Base-by-base conservation (phyloP, 2,797 vertebrate species). In the Danio albolineatus region DNA sequence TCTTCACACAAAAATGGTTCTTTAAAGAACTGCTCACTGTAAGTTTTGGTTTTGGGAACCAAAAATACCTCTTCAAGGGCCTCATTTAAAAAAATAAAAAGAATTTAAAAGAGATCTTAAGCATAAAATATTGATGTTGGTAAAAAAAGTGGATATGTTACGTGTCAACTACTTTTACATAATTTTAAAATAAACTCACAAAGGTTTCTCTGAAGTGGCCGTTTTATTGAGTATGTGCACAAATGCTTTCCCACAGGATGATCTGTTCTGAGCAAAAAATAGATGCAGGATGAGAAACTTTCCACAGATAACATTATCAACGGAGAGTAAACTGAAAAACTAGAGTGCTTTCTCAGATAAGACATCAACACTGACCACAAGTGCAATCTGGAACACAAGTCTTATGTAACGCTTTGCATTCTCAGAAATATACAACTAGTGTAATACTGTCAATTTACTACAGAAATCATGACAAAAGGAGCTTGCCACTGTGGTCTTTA, bases 341-440 rank as follows among this genome's bases (percentile, higher is more conserved):
- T 44, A 48, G 21, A 49, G 72, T 61, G 59, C 46, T 39, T 12
- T 10, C 46, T 75, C 59, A 51, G 73, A 75, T 41, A 64, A 51
- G 44, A 21, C 46, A 49, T 21, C 19, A 1, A 36, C 19, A n/a
- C 48, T 7, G 48, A 64, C 36, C 48, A 38, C 21, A 39, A 62
- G 56, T 8, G 14, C 14, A 28, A 44, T 67, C 62, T 46, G 16
- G 51, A 76, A 76, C 4, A 1, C 39, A 48, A 7, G 5, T 74
- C 43, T 74, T 51, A 49, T 13, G n/a, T 41, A 77, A 77, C 51
- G 13, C 41, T 54, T 41, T 48, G 71, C 56, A 73, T 73, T 73
- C 41, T 60, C 10, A 48, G 71, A 60, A 72, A 44, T 72, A n/a
- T 41, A 44, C 70, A 44, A 16, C n/a, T n/a, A 48, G 41, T 6